Conservation (phyloP, 1,140 invertebrate species). For the Thereuonema tuberculata region DNA sequence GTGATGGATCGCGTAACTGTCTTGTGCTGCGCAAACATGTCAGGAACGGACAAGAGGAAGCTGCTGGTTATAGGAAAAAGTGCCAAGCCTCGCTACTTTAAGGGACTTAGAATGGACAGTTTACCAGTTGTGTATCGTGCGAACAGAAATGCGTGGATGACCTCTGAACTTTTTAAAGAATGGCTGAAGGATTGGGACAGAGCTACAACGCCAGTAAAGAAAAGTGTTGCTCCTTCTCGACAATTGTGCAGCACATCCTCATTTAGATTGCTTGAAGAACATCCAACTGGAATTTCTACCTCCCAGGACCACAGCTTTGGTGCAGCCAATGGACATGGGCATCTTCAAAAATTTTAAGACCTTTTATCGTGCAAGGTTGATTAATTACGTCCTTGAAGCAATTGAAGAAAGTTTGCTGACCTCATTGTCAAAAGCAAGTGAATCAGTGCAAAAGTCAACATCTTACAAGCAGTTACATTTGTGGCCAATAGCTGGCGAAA, state of each 20-base stretch:
- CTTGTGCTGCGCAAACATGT: slow-evolving; percentile 11
- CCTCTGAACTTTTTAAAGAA: slow-evolving; percentile 18
- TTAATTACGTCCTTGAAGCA: neutral
- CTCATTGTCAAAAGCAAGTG: neutral
- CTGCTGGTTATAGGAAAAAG: slow-evolving; percentile 10
- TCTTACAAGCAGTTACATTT: neutral
- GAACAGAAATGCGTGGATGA: slow-evolving; percentile 22
- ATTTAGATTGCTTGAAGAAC: slow-evolving; percentile 11
- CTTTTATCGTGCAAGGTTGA: neutral
- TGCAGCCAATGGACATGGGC: slow-evolving; percentile 21
- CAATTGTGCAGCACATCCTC: slow-evolving; percentile 20
- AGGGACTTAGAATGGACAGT: slow-evolving; percentile 9
- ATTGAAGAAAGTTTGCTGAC: slow-evolving; percentile 3
- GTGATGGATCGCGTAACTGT: slow-evolving; percentile 7
- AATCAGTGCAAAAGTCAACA: slow-evolving; percentile 2
- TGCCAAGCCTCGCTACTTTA: slow-evolving; percentile 7
- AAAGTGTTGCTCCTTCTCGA: slow-evolving; percentile 22
- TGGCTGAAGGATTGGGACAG: slow-evolving; percentile 17
- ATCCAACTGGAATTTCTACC: slow-evolving; percentile 19
- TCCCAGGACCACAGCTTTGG: slow-evolving; percentile 16
- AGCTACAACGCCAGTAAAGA: slow-evolving; percentile 11
- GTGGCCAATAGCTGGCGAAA: neutral
- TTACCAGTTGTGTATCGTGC: slow-evolving; percentile 18
- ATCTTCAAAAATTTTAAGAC: slow-evolving; percentile 19
- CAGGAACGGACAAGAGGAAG: slow-evolving; percentile 3